Evolutionary conservation across 1,140 invertebrate genomes (phyloP).

Genomic region (Tetragnatha versicolor): DNA sequence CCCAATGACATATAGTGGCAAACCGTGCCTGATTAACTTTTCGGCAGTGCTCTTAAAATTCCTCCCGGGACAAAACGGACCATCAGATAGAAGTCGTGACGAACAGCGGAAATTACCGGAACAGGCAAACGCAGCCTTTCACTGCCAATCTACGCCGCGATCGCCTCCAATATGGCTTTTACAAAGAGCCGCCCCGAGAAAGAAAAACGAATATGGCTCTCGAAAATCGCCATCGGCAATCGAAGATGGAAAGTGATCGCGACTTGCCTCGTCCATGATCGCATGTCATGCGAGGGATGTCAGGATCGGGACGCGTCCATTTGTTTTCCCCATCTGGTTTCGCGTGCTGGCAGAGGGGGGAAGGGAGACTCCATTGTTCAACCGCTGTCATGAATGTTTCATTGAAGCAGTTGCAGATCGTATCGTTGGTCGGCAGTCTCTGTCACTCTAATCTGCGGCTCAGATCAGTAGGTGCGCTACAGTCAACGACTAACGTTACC

Average conservation of each 20-base stretch:
- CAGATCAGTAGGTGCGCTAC: conserved; percentile 49
- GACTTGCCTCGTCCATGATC: conserved; percentile 35
- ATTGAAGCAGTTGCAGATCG: conserved; percentile 38
- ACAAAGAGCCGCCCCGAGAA: too few relatives aligned
- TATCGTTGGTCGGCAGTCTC: conserved; percentile 39
- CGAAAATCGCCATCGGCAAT: conserved; percentile 16
- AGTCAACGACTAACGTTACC: conserved; percentile 50
- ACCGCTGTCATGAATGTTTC: conserved; percentile 50
- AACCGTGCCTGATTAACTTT: too few relatives aligned
- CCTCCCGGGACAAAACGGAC: too few relatives aligned
- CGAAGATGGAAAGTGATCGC: conserved; percentile 41
- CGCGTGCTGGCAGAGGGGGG: conserved; percentile 35
- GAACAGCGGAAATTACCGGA: too few relatives aligned
- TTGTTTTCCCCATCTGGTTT: conserved; percentile 51
- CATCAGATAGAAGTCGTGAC: too few relatives aligned
- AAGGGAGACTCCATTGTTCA: conserved; percentile 44
- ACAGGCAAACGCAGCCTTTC: too few relatives aligned
- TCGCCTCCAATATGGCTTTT: too few relatives aligned
- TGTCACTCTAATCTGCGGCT: conserved; percentile 38
- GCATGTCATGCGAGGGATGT: conserved; percentile 33
- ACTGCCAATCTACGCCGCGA: too few relatives aligned
- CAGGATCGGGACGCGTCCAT: conserved; percentile 33
- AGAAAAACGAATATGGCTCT: too few relatives aligned
- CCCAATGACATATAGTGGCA: too few relatives aligned
- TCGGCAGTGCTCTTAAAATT: too few relatives aligned